Evolutionary conservation across 2,113 vertebrate species (phyloP), one percentile per base, ranked within the genome.

Genomic region (Noturus placidus): DNA sequence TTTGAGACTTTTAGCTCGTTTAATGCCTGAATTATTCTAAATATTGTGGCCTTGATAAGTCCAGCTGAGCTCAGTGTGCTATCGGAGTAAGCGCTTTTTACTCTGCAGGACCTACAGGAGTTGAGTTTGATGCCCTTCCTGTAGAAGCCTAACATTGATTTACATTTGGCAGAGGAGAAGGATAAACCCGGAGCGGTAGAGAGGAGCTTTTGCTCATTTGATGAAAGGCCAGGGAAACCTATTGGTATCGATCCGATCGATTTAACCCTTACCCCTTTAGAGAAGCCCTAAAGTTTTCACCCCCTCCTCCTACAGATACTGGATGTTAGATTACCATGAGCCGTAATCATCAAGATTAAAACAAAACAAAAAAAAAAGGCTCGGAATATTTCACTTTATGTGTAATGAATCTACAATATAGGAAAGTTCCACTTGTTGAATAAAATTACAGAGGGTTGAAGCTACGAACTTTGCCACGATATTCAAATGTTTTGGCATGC

Each of bases 241-340:
- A 69, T 92, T 92, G 83, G 87, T 93, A 97, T 97, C 92, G 96
- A 97, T 96, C 93, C 82, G 38, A 96, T 96, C 94, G 96, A 97
- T 96, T 94, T 92, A 91, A 92, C 93, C 65, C 94, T 94, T 94
- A 95, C 94, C 94, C 95, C 95, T 95, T 95, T 95, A 95, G 94
- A 95, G 95, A 92, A 94, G 94, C 93, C 92, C 94, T 56, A 30
- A 94, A 92, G 93, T 96, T 94, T 94, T 93, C 94, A 93, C 94
- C 93, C 92, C 90, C 20, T 10, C 67, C 50, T 90, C 82, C 91
- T 0, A 38, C 2, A 38, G 38, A 38, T 38, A 38, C 38, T 3
- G 38, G 38, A 38, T 38, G 2, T 38, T 38, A 3, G 38, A 38
- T 38, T 38, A 7, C 42, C 42, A 46, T 46, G 42, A 46, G 42